Base-by-base conservation (phyloP, 2,797 vertebrate species). In the Neostethus bicornis region DNA sequence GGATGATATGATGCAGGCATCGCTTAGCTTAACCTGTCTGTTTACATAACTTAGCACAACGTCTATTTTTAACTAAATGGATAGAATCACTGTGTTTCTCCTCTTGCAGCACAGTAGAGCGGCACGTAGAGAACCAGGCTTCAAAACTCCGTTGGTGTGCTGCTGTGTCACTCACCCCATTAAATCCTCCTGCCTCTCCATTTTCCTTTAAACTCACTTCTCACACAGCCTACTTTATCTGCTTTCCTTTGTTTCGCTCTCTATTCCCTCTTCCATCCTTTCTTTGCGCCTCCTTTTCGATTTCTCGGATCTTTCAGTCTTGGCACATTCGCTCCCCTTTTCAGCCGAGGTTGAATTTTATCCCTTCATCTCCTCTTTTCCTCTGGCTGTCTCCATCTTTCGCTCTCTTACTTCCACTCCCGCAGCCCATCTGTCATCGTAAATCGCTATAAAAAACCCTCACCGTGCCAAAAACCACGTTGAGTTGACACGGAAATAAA, bases 111-210 rank as follows among this genome's bases (percentile, higher is more conserved):
- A 29, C 47, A 7, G 51, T 35, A 67, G 37, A 79, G 67, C 60
- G 77, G 60, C 51, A 9, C 5, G 4, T 73, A 46, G 60, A 78
- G 75, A 70, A 65, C 66, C 73, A 51, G 54, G 63, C 73, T 85
- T 87, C 74, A 84, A 66, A 80, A 61, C 70, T 68, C 48, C 75
- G 39, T 75, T 79, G 62, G 83, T 74, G 83, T 76, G 83, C 84
- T 73, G 66, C 71, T 70, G 86, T 88, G 87, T 88, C 90, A 83
- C 67, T 87, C 81, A 81, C 46, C 61, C 54, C 61, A n/a, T 79
- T 75, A 69, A 52, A 59, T 70, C 75, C 65, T 61, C 50, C 35
- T 54, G 41, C 58, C 37, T 8, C 26, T 17, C 59, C 59, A 37
- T 67, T 59, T 53, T 59, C 51, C 19, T 69, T 64, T 29, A 55